Conservation (phyloP, 1,140 invertebrate species). For the Drosophila leontia region DNA sequence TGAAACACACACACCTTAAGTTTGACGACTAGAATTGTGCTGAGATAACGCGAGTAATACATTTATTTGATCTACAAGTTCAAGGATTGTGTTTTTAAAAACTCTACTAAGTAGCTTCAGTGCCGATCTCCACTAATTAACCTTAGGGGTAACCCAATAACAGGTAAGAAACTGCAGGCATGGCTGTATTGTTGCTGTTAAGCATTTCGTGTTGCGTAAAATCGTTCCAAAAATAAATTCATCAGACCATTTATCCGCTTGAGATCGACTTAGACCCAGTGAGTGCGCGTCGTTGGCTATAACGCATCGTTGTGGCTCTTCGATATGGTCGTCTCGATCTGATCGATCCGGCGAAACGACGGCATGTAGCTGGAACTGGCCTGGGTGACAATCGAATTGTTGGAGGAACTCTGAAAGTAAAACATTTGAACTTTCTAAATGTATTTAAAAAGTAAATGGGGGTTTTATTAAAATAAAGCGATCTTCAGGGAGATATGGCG, state of each 20-base stretch:
- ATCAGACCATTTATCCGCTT: slow-evolving; percentile 36
- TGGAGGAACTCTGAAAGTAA: slow-evolving; percentile 75
- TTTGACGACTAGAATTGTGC: slow-evolving; percentile 69
- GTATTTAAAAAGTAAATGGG: slow-evolving; percentile 11
- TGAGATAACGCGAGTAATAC: slow-evolving; percentile 55
- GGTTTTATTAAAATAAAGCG: neutral
- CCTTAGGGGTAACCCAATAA: slow-evolving; percentile 15
- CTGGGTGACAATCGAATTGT: slow-evolving; percentile 83
- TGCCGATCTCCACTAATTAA: slow-evolving; percentile 40
- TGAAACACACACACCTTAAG: slow-evolving; percentile 38
- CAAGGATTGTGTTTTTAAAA: slow-evolving; percentile 39
- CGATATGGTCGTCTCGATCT: slow-evolving; percentile 79
- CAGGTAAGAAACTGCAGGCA: slow-evolving; percentile 8
- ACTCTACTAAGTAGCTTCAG: slow-evolving; percentile 62
- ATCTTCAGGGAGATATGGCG: neutral
- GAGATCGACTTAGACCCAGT: slow-evolving; percentile 69
- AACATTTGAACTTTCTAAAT: slow-evolving; percentile 4
- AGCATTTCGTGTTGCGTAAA: slow-evolving; percentile 47
- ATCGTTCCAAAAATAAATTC: slow-evolving; percentile 76
- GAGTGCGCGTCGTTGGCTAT: slow-evolving; percentile 75
- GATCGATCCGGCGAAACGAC: slow-evolving; percentile 82
- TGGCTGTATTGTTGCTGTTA: slow-evolving; percentile 22
- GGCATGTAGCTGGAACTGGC: slow-evolving; percentile 78
- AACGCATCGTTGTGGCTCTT: slow-evolving; percentile 84
- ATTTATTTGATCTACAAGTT: slow-evolving; percentile 33